These are phyloP conservation scores for Arge pagana DNA, from an alignment of 2,888 invertebrate species.

Conservation along the genomic window DNA sequence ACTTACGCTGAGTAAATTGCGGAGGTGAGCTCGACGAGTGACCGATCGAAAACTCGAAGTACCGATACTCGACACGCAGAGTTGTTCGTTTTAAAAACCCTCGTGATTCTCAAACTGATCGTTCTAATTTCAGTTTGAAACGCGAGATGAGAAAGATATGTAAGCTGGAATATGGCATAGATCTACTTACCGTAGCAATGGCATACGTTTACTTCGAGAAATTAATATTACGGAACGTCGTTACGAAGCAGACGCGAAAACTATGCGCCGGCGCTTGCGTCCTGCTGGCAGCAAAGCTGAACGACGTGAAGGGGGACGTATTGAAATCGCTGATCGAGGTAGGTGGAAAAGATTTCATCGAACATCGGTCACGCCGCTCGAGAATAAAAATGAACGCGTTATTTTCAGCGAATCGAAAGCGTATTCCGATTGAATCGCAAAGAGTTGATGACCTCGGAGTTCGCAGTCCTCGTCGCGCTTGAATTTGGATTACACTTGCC, in stretches of 20 bases:
- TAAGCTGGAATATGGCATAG: conserved; percentile 79
- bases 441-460: conserved; percentile 89
- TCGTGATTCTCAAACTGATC: neutral
- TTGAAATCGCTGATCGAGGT: conserved; percentile 89
- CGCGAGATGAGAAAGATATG: conserved; percentile 94
- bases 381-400: neutral
- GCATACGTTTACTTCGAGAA: conserved; percentile 99
- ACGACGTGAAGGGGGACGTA: conserved; percentile 91
- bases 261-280: conserved; percentile 94
- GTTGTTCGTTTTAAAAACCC: conserved; percentile 1
- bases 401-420: conserved; percentile 81
- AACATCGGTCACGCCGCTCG: neutral
- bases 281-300: conserved; percentile 92
- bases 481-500: conserved; percentile 94
- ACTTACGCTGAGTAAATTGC: conserved; percentile 90
- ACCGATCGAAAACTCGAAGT: no score
- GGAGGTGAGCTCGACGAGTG: conserved; percentile 69
- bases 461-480: conserved; percentile 91
- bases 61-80: no score
- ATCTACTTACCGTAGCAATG: conserved; percentile 91
- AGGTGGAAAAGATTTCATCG: conserved; percentile 37
- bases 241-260: conserved; percentile 95
- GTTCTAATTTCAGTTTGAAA: conserved; percentile 74
- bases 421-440: conserved; percentile 88
- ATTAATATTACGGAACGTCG: conserved; percentile 85